Evolutionary conservation across 2,888 invertebrate genomes (phyloP).

Genomic region (Leptothorax acervorum): DNA sequence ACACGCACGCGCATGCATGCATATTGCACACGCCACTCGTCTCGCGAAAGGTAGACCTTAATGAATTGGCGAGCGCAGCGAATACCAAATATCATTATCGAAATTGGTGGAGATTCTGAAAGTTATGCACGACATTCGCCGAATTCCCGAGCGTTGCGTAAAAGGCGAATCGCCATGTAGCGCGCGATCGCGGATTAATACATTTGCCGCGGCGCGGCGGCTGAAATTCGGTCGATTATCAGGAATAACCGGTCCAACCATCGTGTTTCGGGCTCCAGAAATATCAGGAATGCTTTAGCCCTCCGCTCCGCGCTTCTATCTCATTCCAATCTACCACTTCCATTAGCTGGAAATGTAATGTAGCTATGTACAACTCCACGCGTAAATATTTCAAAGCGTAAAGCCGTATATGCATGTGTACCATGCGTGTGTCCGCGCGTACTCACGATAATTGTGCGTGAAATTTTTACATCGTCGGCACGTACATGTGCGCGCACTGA

Average conservation of each 20-base stretch:
- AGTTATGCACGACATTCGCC: constrained; percentile 63
- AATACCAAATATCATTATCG: constrained; percentile 54
- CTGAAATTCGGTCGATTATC: constrained; percentile 77
- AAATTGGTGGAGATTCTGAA: constrained; percentile 58
- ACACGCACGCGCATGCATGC: not conserved
- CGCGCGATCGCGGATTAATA: constrained; percentile 76
- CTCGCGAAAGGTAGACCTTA: constrained; percentile 5
- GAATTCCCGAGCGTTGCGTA: constrained; percentile 61
- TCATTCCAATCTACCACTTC: constrained; percentile 73
- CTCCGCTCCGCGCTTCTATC: constrained; percentile 65
- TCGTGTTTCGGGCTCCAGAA: constrained; percentile 76
- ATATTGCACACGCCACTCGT: not conserved
- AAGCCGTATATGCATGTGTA: constrained; percentile 14
- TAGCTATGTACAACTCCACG: constrained; percentile 58
- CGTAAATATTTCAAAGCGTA: constrained; percentile 44
- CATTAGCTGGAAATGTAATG: constrained; percentile 77
- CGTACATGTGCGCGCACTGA: not conserved
- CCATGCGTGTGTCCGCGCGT: constrained; percentile 20
- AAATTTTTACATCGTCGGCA: constrained; percentile 46
- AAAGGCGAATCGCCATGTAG: constrained; percentile 61
- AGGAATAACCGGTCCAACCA: constrained; percentile 72
- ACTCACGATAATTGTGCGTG: constrained; percentile 61
- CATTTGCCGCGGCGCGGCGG: constrained; percentile 66
- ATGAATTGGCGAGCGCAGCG: constrained; percentile 14
- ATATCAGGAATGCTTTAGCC: constrained; percentile 74